Base-by-base conservation (phyloP, 64 coral and sea anemone species). In the Astreopora myriophthalma region DNA sequence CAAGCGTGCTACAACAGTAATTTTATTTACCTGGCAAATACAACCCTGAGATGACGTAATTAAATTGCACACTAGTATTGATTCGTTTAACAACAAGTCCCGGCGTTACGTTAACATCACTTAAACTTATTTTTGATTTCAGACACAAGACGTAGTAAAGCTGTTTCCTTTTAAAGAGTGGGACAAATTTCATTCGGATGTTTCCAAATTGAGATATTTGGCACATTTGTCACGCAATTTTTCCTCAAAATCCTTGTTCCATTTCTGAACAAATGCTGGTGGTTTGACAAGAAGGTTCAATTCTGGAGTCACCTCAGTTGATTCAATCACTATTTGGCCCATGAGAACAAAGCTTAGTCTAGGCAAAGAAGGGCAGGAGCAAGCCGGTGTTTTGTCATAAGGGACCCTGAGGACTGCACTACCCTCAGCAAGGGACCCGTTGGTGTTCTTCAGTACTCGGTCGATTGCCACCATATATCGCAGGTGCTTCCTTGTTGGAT, bases 341-440 rank as follows among this genome's bases (percentile, higher is more conserved):
- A 95, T 39, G 34, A 95, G 63, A 48, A 95, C 8, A 38, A 95
- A 92, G 14, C n/a, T 84, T 62, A 80, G 39, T 14, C 6, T 38
- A 25, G 84, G 84, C 1, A 95, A 51, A 11, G 46, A 30, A 31
- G 89, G 68, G 17, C 94, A 95, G 37, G 84, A 30, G 42, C 94
- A 95, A 3, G 36, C 19, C 36, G 52, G 77, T 9, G 89, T 28
- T 1, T 30, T n/a, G 0, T 38, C 17, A 71, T 95, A 88, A 19
- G 84, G 75, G 11, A 95, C 75, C 32, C 75, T 95, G 14, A 95
- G 1, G 13, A 92, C 72, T 8, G 57, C 34, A 5, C 29, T 57
- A 14, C 89, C 74, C 77, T 29, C 37, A 28, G 60, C 14, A 6
- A 92, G 63, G 4, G 24, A 92, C 6, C 73, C 38, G 19, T 84